Conservation (phyloP, 2,797 vertebrate species). For the Onychomys leucogaster region DNA sequence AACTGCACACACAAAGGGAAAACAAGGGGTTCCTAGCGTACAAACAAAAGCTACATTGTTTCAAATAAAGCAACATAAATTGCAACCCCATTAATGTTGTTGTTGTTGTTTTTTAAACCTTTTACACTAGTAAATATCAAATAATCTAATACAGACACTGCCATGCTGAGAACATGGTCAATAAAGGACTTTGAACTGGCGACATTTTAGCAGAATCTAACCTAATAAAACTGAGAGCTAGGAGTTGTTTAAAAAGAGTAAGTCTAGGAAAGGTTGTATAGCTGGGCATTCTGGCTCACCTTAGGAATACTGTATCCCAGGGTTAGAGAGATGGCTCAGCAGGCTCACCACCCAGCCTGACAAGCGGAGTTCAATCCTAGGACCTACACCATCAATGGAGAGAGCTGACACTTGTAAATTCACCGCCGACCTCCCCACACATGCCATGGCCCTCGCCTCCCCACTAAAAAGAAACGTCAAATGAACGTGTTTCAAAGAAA, state of each 20-base stretch:
- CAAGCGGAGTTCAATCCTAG: background rate
- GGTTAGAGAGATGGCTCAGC: background rate
- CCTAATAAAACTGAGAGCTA: background rate
- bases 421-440: background rate
- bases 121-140: background rate
- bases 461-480: background rate
- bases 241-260: background rate
- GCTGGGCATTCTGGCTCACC: background rate
- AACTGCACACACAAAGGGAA: background rate
- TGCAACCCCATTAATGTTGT: background rate
- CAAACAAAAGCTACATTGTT: background rate
- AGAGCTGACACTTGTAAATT: background rate
- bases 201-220: background rate
- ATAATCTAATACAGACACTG: background rate
- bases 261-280: no score
- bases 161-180: background rate
- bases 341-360: background rate
- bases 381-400: background rate
- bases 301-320: background rate
- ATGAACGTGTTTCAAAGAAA: background rate
- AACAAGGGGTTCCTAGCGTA: background rate
- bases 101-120: background rate
- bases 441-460: background rate
- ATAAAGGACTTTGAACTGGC: background rate
- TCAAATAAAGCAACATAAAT: background rate